Conservation (phyloP, 2,888 invertebrate genomes). For the Steromphala cineraria region DNA sequence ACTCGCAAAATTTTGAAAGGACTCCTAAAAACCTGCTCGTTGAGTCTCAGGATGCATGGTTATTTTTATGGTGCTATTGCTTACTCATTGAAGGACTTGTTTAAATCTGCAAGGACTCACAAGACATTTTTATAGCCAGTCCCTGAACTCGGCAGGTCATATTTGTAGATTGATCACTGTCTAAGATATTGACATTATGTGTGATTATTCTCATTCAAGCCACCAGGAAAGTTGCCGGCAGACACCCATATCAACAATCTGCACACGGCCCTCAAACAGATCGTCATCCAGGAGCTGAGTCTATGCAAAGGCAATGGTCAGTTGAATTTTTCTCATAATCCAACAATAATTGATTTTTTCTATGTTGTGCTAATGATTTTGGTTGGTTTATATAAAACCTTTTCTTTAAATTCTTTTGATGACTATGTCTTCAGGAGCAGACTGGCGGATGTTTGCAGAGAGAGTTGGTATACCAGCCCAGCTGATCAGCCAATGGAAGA, state of each 20-base stretch:
- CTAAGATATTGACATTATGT: too few relatives aligned
- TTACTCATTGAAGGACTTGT: too few relatives aligned
- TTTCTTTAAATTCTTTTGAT: too few relatives aligned
- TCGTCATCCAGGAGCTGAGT: constrained; percentile 70
- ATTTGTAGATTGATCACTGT: too few relatives aligned
- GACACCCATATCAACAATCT: constrained; percentile 71
- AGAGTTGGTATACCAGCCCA: constrained; percentile 68
- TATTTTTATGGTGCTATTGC: not conserved
- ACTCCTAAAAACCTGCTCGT: too few relatives aligned
- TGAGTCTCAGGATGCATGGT: not conserved
- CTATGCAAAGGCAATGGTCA: constrained; percentile 70
- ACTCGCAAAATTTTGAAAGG: too few relatives aligned
- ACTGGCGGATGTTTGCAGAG: constrained; percentile 73
- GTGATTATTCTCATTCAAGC: constrained; percentile 49
- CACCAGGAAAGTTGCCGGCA: constrained; percentile 63
- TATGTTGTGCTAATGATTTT: too few relatives aligned
- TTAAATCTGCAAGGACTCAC: too few relatives aligned
- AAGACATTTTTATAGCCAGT: too few relatives aligned
- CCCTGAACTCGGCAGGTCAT: too few relatives aligned
- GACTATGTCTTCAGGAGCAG: constrained; percentile 67
- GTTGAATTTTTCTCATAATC: not conserved
- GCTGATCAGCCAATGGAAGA: constrained; percentile 66
- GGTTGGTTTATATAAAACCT: too few relatives aligned
- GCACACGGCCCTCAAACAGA: constrained; percentile 63
- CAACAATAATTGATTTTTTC: too few relatives aligned